Base-by-base conservation (phyloP, 2,888 invertebrate genomes). In the Chaetoderma sp. region DNA sequence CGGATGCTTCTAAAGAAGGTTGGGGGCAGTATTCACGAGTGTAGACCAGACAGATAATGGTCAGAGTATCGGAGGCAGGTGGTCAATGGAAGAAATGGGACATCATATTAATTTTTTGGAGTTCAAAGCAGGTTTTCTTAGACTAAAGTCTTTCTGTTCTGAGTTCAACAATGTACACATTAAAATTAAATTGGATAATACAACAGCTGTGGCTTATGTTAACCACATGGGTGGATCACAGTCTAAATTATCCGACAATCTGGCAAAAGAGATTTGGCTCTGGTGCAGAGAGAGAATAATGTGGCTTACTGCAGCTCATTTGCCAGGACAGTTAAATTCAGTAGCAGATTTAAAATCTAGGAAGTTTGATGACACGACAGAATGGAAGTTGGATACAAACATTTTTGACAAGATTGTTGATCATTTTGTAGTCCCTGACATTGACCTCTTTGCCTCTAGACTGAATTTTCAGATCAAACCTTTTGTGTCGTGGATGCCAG, bases 361-460 rank as follows among this genome's bases (percentile, higher is more conserved):
- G 23, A 16, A 25, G 21, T 47, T 21, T 33, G 25, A 28, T 18
- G 16, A 49, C 18, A 50, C 52, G 27, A 44, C n/a, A 21, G 54
- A 60, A 54, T 60, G 61, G 61, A 36, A 30, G 33, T 25, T 60
- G 27, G 54, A 52, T 18, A 25, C 23, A 16, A n/a, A n/a, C n/a
- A n/a, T n/a, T n/a, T n/a, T n/a, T n/a, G n/a, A n/a, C n/a, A n/a
- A n/a, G n/a, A n/a, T n/a, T n/a, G n/a, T n/a, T n/a, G n/a, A n/a
- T n/a, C n/a, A 49, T 28, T 16, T 6, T n/a, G 61, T 49, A 4
- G 42, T 33, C 10, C 59, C 55, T 16, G 21, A 23, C 3, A 42
- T 58, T 30, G 71, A 71, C 44, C n/a, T 71, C 30, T 67, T 71
- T 67, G 71, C 71, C 13, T 56, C 71, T 13, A n/a, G 54, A n/a